A percentile compares a stretch with the other conserved stretches of the same genome.
These are phyloP conservation scores for Pterostichus madidus DNA, from an alignment of 2,888 invertebrate genomes.

Conservation along the genomic window DNA sequence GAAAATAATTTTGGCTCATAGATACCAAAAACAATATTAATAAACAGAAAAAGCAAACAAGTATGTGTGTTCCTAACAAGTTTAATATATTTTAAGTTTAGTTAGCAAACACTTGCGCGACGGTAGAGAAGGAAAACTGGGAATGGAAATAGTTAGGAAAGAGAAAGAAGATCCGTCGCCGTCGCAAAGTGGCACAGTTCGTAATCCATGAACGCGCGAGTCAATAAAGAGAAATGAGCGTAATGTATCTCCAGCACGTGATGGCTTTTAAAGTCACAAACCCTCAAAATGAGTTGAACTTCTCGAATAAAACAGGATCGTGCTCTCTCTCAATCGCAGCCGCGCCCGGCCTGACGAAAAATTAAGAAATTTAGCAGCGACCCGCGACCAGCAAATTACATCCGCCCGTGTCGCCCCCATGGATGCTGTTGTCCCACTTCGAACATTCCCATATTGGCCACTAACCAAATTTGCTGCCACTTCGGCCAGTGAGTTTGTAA, in stretches of 20 bases:
- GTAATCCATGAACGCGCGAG: conserved; percentile 68
- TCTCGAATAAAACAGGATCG: conserved; percentile 72
- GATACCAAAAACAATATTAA: conserved; percentile 33
- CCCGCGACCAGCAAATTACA: conserved; percentile 63
- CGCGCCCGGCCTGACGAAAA: conserved; percentile 35
- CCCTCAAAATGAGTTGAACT: conserved; percentile 72
- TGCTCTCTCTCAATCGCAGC: conserved; percentile 70
- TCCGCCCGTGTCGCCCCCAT: conserved; percentile 1
- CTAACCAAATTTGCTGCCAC: too few species aligned
- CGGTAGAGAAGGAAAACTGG: conserved; percentile 5
- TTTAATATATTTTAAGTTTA: conserved; percentile 18
- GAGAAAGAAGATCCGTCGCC: conserved; percentile 41
- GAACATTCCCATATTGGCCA: background rate
- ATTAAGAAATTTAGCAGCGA: conserved; percentile 64
- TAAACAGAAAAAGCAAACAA: conserved; percentile 46
- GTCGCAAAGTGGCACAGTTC: conserved; percentile 63
- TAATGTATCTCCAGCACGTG: conserved; percentile 71
- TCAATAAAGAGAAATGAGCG: conserved; percentile 71
- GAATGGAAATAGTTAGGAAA: conserved; percentile 15
- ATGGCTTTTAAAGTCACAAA: conserved; percentile 70
- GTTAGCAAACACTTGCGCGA: conserved; percentile 8
- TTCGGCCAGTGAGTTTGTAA: too few species aligned
- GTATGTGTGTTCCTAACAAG: conserved; percentile 33
- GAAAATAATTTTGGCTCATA: conserved; percentile 21
- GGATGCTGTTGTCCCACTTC: background rate